Conservation (phyloP, 2,797 vertebrate species). For the Myripristis jacobus region DNA sequence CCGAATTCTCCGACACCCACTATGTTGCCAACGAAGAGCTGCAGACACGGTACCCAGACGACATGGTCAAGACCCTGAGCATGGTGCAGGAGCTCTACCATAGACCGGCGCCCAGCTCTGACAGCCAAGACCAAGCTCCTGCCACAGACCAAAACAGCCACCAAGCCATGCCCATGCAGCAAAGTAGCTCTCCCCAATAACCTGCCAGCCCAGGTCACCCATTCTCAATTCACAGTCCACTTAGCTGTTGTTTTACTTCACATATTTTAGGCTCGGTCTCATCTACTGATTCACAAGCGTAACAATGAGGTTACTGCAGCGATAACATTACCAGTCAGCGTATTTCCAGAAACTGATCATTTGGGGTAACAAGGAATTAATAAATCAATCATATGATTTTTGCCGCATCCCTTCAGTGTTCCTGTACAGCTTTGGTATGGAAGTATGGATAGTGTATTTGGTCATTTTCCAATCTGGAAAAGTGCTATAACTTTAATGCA, state of each 20-base stretch:
- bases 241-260: conserved; percentile 41
- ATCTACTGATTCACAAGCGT: background rate
- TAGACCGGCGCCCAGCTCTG: conserved; percentile 63
- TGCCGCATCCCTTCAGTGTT: background rate
- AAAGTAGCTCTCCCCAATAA: background rate
- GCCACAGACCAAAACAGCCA: conserved; percentile 68
- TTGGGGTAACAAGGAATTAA: background rate
- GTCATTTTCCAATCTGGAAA: conserved; percentile 4
- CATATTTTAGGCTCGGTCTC: background rate
- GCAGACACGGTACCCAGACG: conserved; percentile 91
- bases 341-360: conserved; percentile 15
- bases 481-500: background rate
- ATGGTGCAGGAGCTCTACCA: conserved; percentile 88
- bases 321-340: background rate
- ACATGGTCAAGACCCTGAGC: conserved; percentile 85
- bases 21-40: conserved; percentile 94
- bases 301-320: background rate
- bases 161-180: conserved; percentile 68
- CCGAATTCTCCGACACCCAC: conserved; percentile 88
- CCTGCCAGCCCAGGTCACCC: conserved; percentile 13
- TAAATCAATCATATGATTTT: background rate
- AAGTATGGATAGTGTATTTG: background rate
- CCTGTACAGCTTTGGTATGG: background rate
- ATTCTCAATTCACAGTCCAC: conserved; percentile 46
- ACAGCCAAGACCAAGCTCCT: conserved; percentile 52